These are phyloP conservation scores for Aromia moschata DNA, from an alignment of 2,888 invertebrate genomes.

Conservation along the genomic window DNA sequence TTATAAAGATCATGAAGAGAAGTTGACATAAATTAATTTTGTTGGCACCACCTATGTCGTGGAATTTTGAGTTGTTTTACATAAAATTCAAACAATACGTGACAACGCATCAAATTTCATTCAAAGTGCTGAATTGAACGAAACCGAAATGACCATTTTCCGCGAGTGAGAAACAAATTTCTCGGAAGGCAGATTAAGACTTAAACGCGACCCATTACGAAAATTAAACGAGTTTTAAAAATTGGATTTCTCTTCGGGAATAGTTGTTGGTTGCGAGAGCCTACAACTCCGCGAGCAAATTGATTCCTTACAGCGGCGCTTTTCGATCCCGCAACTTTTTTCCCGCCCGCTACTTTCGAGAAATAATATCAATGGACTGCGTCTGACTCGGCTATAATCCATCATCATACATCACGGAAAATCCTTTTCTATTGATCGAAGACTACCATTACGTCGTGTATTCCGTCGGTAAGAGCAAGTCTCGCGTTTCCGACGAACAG, in stretches of 20 bases:
- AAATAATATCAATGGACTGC: slow-evolving; percentile 24
- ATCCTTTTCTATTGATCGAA: slow-evolving; percentile 26
- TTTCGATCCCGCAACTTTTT: slow-evolving; percentile 10
- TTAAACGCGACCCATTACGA: too few species aligned
- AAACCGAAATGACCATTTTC: too few species aligned
- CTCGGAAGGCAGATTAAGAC: too few species aligned
- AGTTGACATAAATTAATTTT: too few species aligned
- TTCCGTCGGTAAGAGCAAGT: slow-evolving; percentile 8
- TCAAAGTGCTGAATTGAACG: too few species aligned
- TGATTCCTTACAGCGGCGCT: neutral
- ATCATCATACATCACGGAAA: slow-evolving; percentile 30
- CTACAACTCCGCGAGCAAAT: neutral
- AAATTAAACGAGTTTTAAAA: too few species aligned
- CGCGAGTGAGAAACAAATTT: too few species aligned
- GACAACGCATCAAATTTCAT: too few species aligned
- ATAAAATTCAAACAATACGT: too few species aligned
- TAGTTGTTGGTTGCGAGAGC: neutral
- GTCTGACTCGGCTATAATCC: slow-evolving; percentile 21
- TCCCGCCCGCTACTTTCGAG: slow-evolving; percentile 15
- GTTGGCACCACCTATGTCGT: too few species aligned
- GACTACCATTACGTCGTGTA: slow-evolving; percentile 22
- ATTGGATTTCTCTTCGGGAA: neutral
- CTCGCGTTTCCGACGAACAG: slow-evolving; percentile 18
- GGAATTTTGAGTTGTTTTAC: too few species aligned
- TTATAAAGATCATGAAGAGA: too few species aligned